phyloP scores from a whole-genome alignment of 2,113 vertebrate genomes.

The Paratilapia polleni region DNA sequence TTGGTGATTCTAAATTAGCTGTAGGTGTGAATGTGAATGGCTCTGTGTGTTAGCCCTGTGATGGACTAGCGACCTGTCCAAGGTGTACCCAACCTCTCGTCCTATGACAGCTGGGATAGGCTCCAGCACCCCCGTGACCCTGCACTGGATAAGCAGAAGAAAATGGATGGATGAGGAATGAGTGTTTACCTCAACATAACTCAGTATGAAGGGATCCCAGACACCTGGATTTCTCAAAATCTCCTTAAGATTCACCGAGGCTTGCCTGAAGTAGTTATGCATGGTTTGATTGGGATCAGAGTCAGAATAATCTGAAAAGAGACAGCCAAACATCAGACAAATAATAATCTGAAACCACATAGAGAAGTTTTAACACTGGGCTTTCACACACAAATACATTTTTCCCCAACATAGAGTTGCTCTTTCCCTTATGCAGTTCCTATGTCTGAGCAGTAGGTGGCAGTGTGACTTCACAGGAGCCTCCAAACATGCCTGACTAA shows the following conservation, averaged over 20 bases:
- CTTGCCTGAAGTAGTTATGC: constrained; percentile 85
- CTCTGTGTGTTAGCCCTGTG: neutral
- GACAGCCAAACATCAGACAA: neutral
- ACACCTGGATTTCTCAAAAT: constrained; percentile 87
- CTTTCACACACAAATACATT: neutral
- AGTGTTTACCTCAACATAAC: constrained; percentile 87
- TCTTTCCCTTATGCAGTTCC: neutral
- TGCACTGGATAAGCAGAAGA: neutral
- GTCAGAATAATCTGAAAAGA: constrained; percentile 67
- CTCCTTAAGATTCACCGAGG: constrained; percentile 82
- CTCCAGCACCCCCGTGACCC: neutral
- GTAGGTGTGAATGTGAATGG: neutral
- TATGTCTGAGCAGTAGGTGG: constrained; percentile 46
- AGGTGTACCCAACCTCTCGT: neutral
- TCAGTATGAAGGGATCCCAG: constrained; percentile 91
- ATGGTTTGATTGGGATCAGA: constrained; percentile 74
- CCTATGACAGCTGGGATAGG: neutral
- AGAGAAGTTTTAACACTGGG: neutral
- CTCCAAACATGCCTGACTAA: neutral
- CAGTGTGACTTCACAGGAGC: constrained; percentile 25
- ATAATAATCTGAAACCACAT: neutral
- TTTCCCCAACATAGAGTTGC: neutral
- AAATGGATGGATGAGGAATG: neutral
- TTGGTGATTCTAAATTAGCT: neutral
- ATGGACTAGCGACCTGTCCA: neutral